phyloP scores from a whole-genome alignment of 2,113 vertebrate species.

The Trogon melanurus region DNA sequence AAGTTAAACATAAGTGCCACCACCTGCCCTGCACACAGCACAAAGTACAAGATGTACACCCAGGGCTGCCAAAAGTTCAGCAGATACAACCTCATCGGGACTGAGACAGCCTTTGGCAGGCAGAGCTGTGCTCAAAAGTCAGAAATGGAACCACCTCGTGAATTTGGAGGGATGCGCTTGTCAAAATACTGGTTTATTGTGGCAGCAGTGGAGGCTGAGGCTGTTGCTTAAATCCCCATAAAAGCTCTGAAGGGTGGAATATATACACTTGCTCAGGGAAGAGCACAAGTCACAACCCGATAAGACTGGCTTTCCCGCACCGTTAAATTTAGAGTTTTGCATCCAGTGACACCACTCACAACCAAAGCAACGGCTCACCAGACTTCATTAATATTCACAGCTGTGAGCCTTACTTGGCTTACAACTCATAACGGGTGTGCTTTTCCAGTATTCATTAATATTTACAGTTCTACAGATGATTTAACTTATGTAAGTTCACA shows the following conservation, averaged over 20 bases:
- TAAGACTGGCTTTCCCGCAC: not conserved
- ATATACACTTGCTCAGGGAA: not conserved
- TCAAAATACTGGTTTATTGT: constrained; percentile 21
- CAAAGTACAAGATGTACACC: not conserved
- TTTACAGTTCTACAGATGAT: not conserved
- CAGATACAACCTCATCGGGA: not conserved
- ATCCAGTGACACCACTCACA: not conserved
- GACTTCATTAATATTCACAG: not conserved
- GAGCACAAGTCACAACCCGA: not conserved
- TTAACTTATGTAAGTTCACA: not conserved
- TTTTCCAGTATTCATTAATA: not conserved
- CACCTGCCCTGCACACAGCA: not conserved
- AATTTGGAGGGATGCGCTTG: not conserved
- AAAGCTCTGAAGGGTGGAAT: not conserved
- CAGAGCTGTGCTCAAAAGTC: not conserved
- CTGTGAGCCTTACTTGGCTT: not conserved
- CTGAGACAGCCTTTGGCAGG: not conserved
- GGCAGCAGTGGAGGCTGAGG: not conserved
- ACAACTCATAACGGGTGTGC: not conserved
- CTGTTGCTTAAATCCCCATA: not conserved
- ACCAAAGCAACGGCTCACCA: not conserved
- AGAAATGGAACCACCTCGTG: not conserved
- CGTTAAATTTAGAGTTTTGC: not conserved
- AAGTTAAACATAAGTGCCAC: not conserved
- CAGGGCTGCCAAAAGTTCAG: constrained; percentile 14